Conservation (phyloP, 2,797 vertebrate species). For the Enteromius fasciolatus region DNA sequence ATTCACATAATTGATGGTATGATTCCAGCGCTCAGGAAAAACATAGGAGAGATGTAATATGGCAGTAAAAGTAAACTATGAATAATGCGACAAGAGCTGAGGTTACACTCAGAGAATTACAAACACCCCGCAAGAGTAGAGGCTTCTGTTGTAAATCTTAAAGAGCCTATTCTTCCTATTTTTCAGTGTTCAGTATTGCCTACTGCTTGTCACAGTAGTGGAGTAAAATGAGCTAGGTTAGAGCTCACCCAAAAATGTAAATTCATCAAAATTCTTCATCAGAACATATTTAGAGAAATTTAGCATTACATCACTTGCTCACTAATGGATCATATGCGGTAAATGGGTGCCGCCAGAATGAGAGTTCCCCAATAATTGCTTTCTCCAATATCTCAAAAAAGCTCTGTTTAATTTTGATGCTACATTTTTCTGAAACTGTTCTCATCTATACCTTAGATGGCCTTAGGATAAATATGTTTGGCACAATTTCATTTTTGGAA, state of each 20-base stretch:
- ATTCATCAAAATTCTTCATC: background rate
- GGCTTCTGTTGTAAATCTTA: background rate
- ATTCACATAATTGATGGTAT: conserved; percentile 21
- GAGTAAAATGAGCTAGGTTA: background rate
- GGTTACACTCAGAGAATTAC: conserved; percentile 4
- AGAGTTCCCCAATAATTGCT: background rate
- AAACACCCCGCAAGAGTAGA: background rate
- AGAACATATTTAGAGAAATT: background rate
- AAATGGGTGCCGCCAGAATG: background rate
- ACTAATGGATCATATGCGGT: background rate
- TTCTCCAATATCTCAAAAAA: no score
- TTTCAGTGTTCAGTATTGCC: background rate
- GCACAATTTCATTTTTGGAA: background rate
- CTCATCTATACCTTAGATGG: background rate
- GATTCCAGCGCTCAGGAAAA: conserved; percentile 27
- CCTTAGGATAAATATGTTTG: background rate
- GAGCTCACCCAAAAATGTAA: background rate
- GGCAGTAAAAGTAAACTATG: conserved; percentile 26
- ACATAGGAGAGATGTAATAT: conserved; percentile 35
- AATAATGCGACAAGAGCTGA: conserved; percentile 18
- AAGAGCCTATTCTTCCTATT: background rate
- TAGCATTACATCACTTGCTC: background rate
- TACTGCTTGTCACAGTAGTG: no score
- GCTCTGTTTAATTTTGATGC: background rate
- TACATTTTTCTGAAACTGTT: background rate